These are phyloP conservation scores for Malachius bipustulatus DNA, from an alignment of 2,888 invertebrate species.

Conservation along the genomic window DNA sequence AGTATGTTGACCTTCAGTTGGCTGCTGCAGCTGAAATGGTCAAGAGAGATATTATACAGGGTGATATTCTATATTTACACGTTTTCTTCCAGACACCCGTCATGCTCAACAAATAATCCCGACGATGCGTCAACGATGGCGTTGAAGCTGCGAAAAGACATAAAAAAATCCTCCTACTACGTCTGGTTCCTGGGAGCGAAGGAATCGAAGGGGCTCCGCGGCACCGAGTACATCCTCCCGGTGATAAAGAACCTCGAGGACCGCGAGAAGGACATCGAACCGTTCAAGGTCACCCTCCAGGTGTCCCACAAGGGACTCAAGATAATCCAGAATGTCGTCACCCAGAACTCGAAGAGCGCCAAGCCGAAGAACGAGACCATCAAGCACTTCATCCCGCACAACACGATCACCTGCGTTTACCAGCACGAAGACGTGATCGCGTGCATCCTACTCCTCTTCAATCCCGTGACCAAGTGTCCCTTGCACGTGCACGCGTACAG, in stretches of 20 bases:
- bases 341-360: slow-evolving; percentile 26
- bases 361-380: slow-evolving; percentile 51
- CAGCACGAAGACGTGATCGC: slow-evolving; percentile 89
- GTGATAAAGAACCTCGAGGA: slow-evolving; percentile 75
- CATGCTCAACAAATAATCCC: too few relatives aligned
- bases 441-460: slow-evolving; percentile 83
- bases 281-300: slow-evolving; percentile 84
- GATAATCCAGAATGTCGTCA: slow-evolving; percentile 65
- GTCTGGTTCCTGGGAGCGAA: slow-evolving; percentile 93
- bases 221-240: slow-evolving; percentile 74
- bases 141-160: slow-evolving; percentile 68
- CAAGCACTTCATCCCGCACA: slow-evolving; percentile 89
- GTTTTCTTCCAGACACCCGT: too few relatives aligned
- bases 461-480: slow-evolving; percentile 88
- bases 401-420: slow-evolving; percentile 83
- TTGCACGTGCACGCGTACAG: slow-evolving; percentile 92
- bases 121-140: too few relatives aligned
- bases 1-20: too few relatives aligned
- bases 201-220: slow-evolving; percentile 80
- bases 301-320: slow-evolving; percentile 87
- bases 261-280: slow-evolving; percentile 73
- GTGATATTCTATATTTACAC: too few relatives aligned
- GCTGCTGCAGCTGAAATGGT: too few relatives aligned
- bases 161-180: slow-evolving; percentile 83
- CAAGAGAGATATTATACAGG: too few relatives aligned